Evolutionary conservation across 2,797 vertebrate genomes (phyloP), one percentile per base, ranked within the genome.

Genomic region (Mionectes olivaceus): DNA sequence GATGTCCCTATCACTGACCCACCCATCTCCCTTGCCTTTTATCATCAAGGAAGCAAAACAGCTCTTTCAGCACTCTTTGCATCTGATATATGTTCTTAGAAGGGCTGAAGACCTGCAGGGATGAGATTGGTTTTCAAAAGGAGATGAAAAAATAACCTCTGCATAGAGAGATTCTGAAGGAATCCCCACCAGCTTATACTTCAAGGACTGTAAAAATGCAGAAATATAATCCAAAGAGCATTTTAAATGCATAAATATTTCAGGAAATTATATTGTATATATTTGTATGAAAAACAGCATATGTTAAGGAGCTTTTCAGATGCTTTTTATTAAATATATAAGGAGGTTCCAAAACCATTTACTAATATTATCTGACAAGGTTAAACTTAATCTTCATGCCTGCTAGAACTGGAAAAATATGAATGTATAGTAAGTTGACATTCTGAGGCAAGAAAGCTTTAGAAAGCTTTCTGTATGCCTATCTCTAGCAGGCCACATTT

Each of bases 401-500:
- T 93, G 82, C 89, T 96, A 93, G 90, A 95, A 95, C 1, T 73
- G 85, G 53, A 74, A 93, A 96, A 96, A 92, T 70, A 83, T 1
- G 52, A 93, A 86, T 84, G 79, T 75, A 85, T n/a, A 90, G 74
- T 82, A 95, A 97, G 92, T 89, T 37, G 93, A 97, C 96, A 97
- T 96, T 98, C 95, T 93, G 76, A 96, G 89, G 96, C 82, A 92
- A 97, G 93, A 91, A 96, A 95, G 90, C 94, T 90, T 94, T 56
- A 92, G 84, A 95, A 96, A 95, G 97, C 96, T 98, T 98, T 98
- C 98, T 97, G 98, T 97, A 97, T 93, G 95, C 95, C 97, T 99
- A 99, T 99, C 98, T 99, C 97, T 96, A 97, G 93, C 94, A 96
- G 90, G 98, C 97, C 99, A 99, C 98, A 98, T 99, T 98, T 99